Percentiles rank a stretch among this genome's conserved stretches.
Conservation (phyloP, 2,113 vertebrate genomes). For the Maccullochella peelii region DNA sequence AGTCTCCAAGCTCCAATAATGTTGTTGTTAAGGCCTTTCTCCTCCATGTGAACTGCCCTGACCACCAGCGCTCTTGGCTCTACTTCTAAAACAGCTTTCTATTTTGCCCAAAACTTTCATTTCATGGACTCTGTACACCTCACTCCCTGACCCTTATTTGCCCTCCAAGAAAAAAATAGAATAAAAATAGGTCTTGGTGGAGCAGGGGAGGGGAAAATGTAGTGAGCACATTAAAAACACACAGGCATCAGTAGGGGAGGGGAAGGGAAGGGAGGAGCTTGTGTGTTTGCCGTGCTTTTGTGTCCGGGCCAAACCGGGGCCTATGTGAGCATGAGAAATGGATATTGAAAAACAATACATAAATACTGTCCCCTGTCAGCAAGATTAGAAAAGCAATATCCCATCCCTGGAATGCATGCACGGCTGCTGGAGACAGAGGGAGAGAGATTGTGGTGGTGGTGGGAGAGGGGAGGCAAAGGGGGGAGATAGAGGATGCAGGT, state of each 20-base stretch:
- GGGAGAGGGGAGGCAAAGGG: background rate
- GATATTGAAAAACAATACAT: slow-evolving; percentile 83
- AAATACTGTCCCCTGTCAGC: slow-evolving; percentile 82
- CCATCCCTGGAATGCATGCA: slow-evolving; percentile 62
- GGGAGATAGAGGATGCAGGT: slow-evolving; percentile 36
- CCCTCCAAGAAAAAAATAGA: slow-evolving; percentile 30
- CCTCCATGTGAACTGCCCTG: slow-evolving; percentile 18
- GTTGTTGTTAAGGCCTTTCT: slow-evolving; percentile 43
- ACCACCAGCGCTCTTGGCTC: slow-evolving; percentile 2
- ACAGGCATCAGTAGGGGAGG: background rate
- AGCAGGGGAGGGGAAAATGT: slow-evolving; percentile 26
- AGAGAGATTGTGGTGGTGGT: slow-evolving; percentile 29
- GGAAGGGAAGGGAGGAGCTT: background rate
- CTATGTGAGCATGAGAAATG: slow-evolving; percentile 69
- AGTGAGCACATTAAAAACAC: slow-evolving; percentile 49
- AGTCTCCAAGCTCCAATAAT: slow-evolving; percentile 46
- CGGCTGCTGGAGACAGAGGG: slow-evolving; percentile 35
- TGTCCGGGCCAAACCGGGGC: slow-evolving; percentile 41
- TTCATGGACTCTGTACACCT: slow-evolving; percentile 44
- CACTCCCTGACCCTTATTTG: slow-evolving; percentile 54
- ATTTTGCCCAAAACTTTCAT: slow-evolving; percentile 52
- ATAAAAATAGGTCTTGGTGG: slow-evolving; percentile 5
- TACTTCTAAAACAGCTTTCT: slow-evolving; percentile 33
- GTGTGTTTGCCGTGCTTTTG: slow-evolving; percentile 44
- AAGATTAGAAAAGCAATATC: slow-evolving; percentile 87